phyloP scores from a whole-genome alignment of 2,797 vertebrate species.

The Megaceryle alcyon region DNA sequence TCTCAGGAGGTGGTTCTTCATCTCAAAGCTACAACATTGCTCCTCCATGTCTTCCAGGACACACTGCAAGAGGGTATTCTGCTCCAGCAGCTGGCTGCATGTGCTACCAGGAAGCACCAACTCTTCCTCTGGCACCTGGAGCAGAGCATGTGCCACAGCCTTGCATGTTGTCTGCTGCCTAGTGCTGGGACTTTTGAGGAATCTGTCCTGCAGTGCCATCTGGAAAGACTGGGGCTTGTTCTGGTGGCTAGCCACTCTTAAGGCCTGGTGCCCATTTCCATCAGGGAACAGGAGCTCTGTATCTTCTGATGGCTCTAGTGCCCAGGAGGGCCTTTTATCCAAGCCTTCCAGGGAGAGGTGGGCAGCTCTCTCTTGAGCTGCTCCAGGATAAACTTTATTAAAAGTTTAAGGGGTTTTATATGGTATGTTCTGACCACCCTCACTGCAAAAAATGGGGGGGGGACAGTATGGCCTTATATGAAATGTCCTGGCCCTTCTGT shows the following conservation, averaged over 20 bases:
- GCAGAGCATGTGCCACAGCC: too few species aligned
- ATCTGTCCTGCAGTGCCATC: neutral
- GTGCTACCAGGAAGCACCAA: neutral
- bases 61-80: neutral
- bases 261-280: neutral
- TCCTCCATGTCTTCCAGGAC: neutral
- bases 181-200: neutral
- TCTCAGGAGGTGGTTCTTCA: neutral
- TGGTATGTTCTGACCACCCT: neutral
- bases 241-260: fast-evolving
- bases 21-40: neutral
- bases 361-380: neutral
- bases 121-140: neutral
- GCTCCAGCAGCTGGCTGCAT: neutral
- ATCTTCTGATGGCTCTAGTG: neutral
- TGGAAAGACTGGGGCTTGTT: fast-evolving
- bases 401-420: neutral
- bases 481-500: too few species aligned
- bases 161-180: neutral
- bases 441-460: too few species aligned
- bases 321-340: neutral
- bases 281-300: neutral
- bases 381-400: neutral
- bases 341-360: neutral
- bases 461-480: neutral